These are phyloP conservation scores for Enteromius radiatus DNA, from an alignment of 2,797 vertebrate species.

Conservation along the genomic window DNA sequence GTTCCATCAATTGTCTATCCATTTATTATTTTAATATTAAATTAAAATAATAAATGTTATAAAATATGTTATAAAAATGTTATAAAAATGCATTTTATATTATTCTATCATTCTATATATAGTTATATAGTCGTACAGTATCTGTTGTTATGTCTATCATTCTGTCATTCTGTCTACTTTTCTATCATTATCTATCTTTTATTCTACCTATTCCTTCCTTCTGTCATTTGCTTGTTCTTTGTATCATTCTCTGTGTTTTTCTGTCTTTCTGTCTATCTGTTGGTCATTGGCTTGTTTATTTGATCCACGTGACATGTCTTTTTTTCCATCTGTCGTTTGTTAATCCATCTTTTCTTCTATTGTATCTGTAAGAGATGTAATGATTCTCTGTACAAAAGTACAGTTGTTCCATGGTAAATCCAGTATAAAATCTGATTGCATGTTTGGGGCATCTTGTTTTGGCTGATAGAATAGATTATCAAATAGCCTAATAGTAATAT, in stretches of 20 bases:
- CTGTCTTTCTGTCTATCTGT: background rate
- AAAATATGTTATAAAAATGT: too few species aligned
- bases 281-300: background rate
- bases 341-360: background rate
- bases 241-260: too few species aligned
- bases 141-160: background rate
- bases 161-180: background rate
- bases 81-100: too few species aligned
- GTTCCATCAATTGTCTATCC: background rate
- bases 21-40: too few species aligned
- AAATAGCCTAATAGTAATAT: background rate
- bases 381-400: background rate
- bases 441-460: background rate
- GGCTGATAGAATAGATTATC: background rate
- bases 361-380: background rate
- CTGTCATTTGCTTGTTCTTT: background rate
- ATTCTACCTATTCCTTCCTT: background rate
- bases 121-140: too few species aligned
- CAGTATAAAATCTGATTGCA: background rate
- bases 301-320: background rate
- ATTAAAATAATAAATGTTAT: too few species aligned
- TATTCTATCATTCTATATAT: background rate
- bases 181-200: background rate
- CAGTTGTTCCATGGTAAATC: background rate
- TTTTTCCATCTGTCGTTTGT: background rate